A percentile compares a stretch with the other conserved stretches of the same genome.
phyloP scores from a whole-genome alignment of 2,888 invertebrate species.

The Lamellibrachia satsuma region DNA sequence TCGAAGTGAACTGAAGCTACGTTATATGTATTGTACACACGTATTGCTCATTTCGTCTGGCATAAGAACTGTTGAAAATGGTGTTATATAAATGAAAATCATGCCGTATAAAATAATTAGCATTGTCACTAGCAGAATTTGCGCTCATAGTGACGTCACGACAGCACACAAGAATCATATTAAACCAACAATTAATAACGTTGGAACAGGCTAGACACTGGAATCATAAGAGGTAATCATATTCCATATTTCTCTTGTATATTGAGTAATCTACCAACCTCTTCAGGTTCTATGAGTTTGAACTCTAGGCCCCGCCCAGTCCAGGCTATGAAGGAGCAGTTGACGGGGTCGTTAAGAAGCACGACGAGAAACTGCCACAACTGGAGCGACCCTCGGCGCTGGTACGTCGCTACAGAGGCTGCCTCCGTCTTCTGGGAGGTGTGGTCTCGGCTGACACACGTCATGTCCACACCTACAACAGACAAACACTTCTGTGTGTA shows the following conservation, averaged over 20 bases:
- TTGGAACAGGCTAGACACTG: too few relatives aligned
- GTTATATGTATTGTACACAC: too few relatives aligned
- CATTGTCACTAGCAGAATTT: too few relatives aligned
- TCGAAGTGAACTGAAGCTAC: too few relatives aligned
- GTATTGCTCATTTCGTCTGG: too few relatives aligned
- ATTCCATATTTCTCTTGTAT: neutral
- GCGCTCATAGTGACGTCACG: too few relatives aligned
- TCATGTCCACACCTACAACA: slow-evolving; percentile 13
- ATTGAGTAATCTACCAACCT: slow-evolving; percentile 69
- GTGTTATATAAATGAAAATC: too few relatives aligned
- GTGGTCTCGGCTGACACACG: neutral
- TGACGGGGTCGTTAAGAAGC: slow-evolving; percentile 69
- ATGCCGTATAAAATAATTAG: too few relatives aligned
- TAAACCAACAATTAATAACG: too few relatives aligned
- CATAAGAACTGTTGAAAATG: too few relatives aligned
- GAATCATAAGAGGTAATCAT: neutral
- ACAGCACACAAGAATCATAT: too few relatives aligned
- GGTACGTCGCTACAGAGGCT: slow-evolving; percentile 50
- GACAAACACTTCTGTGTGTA: neutral
- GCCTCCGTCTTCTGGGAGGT: neutral
- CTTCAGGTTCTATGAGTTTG: slow-evolving; percentile 94
- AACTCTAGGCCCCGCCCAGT: slow-evolving; percentile 95
- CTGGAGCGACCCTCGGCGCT: slow-evolving; percentile 70
- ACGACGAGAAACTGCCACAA: slow-evolving; percentile 95
- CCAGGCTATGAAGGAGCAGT: slow-evolving; percentile 80